Conservation (phyloP, 2,888 invertebrate species). For the Pecten maximus region DNA sequence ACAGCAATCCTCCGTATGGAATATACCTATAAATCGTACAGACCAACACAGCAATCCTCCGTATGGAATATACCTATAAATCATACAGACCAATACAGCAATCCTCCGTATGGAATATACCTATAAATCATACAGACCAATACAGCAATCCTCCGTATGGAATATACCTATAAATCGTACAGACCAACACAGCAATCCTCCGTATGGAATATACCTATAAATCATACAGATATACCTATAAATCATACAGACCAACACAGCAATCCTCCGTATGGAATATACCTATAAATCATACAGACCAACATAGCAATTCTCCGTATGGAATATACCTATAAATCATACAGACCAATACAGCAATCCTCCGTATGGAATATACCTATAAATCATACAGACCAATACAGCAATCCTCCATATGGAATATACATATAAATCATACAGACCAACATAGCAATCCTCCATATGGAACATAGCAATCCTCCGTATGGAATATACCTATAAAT, state of each 20-base stretch:
- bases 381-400: too few relatives aligned
- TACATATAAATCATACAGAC: slow-evolving; percentile 83
- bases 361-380: too few relatives aligned
- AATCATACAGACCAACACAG: background rate
- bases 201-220: too few relatives aligned
- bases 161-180: too few relatives aligned
- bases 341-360: background rate
- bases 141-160: background rate
- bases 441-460: background rate
- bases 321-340: slow-evolving; percentile 88
- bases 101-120: background rate
- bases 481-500: slow-evolving; percentile 90
- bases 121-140: too few relatives aligned
- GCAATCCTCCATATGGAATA: slow-evolving; percentile 96
- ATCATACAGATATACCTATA: too few relatives aligned
- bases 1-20: background rate
- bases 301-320: slow-evolving; percentile 96
- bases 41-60: background rate
- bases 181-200: background rate
- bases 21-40: too few relatives aligned
- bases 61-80: too few relatives aligned
- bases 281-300: too few relatives aligned
- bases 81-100: too few relatives aligned
- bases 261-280: background rate
- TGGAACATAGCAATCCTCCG: slow-evolving; percentile 96